Evolutionary conservation across 1,140 invertebrate genomes (phyloP).

Genomic region (Drosophila ananassae): DNA sequence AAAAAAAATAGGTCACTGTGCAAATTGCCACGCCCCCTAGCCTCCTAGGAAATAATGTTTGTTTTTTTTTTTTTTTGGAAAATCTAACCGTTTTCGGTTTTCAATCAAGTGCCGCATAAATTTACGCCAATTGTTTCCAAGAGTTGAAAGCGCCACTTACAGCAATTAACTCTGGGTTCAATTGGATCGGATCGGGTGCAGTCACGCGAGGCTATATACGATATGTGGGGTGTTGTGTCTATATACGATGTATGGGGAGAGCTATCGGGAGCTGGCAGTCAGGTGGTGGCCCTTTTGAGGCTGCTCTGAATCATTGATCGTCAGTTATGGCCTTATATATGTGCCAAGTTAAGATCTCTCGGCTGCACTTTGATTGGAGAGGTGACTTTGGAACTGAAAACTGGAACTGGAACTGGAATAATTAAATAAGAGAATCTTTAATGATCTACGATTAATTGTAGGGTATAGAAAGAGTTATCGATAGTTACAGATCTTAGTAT

Average conservation of each 20-base stretch:
- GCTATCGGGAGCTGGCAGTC: too few relatives aligned
- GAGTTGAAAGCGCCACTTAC: constrained; percentile 31
- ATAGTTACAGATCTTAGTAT: too few relatives aligned
- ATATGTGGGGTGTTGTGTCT: neutral
- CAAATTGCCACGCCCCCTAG: constrained; percentile 8
- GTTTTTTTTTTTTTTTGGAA: neutral
- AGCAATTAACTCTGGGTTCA: constrained; percentile 72
- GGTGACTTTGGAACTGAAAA: neutral
- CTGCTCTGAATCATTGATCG: too few relatives aligned
- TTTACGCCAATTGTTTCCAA: constrained; percentile 63
- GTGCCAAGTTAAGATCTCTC: constrained; percentile 5
- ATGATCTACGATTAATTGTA: too few relatives aligned
- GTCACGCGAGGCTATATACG: constrained; percentile 22
- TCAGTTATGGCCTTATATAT: too few relatives aligned
- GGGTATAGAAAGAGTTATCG: too few relatives aligned
- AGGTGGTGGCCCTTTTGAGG: too few relatives aligned
- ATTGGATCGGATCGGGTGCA: constrained; percentile 40
- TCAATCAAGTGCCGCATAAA: constrained; percentile 65
- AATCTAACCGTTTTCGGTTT: constrained; percentile 42
- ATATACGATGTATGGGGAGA: neutral
- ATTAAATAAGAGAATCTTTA: neutral
- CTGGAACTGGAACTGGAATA: neutral
- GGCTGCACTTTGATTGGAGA: constrained; percentile 45
- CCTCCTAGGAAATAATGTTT: too few relatives aligned
- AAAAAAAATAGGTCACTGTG: constrained; percentile 42